Base-by-base conservation (phyloP, 2,888 invertebrate genomes). In the Archaeoteleia sp. region DNA sequence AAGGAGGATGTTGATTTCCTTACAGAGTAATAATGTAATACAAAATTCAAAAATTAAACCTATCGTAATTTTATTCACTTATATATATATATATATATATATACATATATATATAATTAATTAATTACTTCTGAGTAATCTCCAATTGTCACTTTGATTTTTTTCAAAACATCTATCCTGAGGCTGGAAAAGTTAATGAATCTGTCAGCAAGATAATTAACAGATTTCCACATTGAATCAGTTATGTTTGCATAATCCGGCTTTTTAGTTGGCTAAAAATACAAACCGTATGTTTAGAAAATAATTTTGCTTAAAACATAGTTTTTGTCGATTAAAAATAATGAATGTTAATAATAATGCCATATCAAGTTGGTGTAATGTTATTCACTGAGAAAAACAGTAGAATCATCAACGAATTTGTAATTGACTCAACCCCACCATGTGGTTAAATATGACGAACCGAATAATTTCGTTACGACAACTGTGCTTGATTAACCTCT, bases 161-260 rank as follows among this genome's bases (percentile, higher is more conserved):
- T 87, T 27, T 84, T 87, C 0, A 87, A 78, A 29, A 90, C 85
- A 66, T 91, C 91, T 0, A 78, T 73, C 0, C 86, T 81, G 0
- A 94, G 80, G 0, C 87, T 87, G 0, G 75, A 43, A 72, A 93
- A 93, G 9, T 74, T 72, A 0, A 85, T 75, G 62, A 92, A 91
- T 12, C 85, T 87, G 15, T 88, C 86, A 14, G 90, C 86, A 30
- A 95, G 82, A 79, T 90, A 93, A 76, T 91, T 86, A 0, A 89
- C 88, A 0, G 88, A 85, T 5, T 90, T 85, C 95, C 95, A 96
- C 86, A 91, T 91, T 12, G 86, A 82, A 17, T 92, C 91, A 0
- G 89, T 89, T 37, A 95, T 77, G 34, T 88, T 85, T 12, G 89
- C 87, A 54, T 88, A 77, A 40, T 87, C 81, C 0, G 94, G 94